A percentile compares a stretch with the other conserved stretches of the same genome.
Conservation (phyloP, 2,113 vertebrate species). For the Paralichthys olivaceus region DNA sequence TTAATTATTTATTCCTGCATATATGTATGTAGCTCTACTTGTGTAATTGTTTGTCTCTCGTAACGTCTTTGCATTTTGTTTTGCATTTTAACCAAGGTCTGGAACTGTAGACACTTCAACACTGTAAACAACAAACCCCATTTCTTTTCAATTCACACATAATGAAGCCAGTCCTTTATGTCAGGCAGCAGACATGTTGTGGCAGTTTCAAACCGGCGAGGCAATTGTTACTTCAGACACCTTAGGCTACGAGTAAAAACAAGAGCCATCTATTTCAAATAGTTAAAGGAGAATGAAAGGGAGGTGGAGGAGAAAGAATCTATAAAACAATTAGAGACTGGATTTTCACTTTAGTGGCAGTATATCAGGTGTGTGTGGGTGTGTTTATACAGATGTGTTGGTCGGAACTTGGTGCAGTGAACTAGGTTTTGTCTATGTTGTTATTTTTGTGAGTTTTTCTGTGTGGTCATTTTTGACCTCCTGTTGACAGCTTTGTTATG, state of each 20-base stretch:
- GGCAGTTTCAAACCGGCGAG: slow-evolving; percentile 43
- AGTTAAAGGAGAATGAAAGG: slow-evolving; percentile 47
- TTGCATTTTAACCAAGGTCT: background rate
- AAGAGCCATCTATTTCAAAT: slow-evolving; percentile 61
- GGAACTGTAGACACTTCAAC: background rate
- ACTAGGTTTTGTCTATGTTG: too few relatives aligned
- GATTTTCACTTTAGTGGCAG: slow-evolving; percentile 52
- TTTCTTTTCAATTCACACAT: slow-evolving; percentile 20
- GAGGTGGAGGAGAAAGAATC: slow-evolving; percentile 41
- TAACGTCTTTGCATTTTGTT: too few relatives aligned
- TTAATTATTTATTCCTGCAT: too few relatives aligned
- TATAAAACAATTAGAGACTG: slow-evolving; percentile 67
- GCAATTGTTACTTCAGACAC: slow-evolving; percentile 52
- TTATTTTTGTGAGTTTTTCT: too few relatives aligned
- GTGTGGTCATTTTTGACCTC: too few relatives aligned
- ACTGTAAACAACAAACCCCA: background rate
- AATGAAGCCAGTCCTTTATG: slow-evolving; percentile 32
- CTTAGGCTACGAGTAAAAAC: slow-evolving; percentile 52
- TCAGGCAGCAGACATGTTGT: slow-evolving; percentile 19
- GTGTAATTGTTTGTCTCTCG: too few relatives aligned
- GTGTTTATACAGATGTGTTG: background rate
- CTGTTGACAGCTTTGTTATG: background rate
- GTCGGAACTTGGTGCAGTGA: too few relatives aligned
- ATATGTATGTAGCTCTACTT: too few relatives aligned
- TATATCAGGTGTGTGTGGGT: slow-evolving; percentile 19